Base-by-base conservation (phyloP, 1,140 invertebrate genomes). In the Drosophila pachea region DNA sequence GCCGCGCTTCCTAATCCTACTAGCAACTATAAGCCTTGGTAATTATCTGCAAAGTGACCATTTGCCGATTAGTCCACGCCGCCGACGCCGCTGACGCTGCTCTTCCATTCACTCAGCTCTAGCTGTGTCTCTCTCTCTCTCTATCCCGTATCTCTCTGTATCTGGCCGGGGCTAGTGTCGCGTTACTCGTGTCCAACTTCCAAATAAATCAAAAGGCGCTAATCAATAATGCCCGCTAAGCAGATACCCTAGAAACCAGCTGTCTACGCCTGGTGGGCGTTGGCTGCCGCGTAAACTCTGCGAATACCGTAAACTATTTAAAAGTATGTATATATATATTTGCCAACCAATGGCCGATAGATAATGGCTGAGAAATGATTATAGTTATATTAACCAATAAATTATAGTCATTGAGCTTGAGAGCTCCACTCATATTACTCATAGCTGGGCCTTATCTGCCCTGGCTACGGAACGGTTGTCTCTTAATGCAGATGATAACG, bases 31-130 rank as follows among this genome's bases (percentile, higher is more conserved):
- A 86, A 86, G 81, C 81, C 82, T 59, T 86, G 82, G 82, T 86
- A 86, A 86, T 86, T 86, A 86, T 87, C 81, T 86, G 81, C 82
- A 86, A 86, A 86, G 82, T 86, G 81, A 86, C 81, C 81, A 86
- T 86, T 86, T 86, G 83, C 74, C 77, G 81, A 86, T 86, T 86
- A 86, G 81, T 75, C 86, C 81, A 73, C 66, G 64, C 68, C 67
- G 61, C 63, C 58, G 16, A 29, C 8, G 48, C 32, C 35, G 12
- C 22, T 48, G 68, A 22, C 73, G 65, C 65, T 42, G 62, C 65
- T 60, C 47, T 22, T 56, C 53, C 40, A 47, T 56, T 64, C 45
- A 71, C 54, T 56, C 12, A 9, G 7, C n/a, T 22, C 53, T 42
- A 43, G 43, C 68, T 48, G 35, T 40, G 31, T 16, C 22, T 47